phyloP scores from a whole-genome alignment of 2,797 vertebrate species.

The Dipus sagitta region DNA sequence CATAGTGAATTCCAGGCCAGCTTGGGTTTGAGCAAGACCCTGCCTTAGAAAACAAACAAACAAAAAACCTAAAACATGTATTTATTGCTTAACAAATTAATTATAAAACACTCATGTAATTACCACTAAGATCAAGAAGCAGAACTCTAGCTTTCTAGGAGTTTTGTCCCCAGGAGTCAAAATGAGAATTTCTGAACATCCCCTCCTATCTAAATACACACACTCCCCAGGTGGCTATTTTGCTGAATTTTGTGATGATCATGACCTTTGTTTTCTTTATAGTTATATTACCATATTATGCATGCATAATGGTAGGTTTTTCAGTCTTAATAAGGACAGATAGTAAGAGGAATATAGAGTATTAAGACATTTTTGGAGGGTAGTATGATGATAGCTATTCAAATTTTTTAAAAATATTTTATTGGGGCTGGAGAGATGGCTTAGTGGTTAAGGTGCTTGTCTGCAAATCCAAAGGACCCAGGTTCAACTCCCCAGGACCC shows the following conservation, averaged over 20 bases:
- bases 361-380: constrained; percentile 17
- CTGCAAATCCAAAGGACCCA: too few relatives aligned
- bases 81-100: constrained; percentile 8
- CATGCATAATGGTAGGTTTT: not conserved
- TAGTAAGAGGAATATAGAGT: not conserved
- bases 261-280: constrained; percentile 19
- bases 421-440: too few relatives aligned
- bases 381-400: not conserved
- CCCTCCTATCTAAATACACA: not conserved
- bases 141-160: not conserved
- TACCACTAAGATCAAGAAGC: not conserved
- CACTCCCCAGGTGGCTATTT: not conserved
- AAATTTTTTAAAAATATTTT: not conserved
- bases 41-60: too few relatives aligned
- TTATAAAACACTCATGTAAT: constrained; percentile 7
- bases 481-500: too few relatives aligned
- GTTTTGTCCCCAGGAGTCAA: not conserved
- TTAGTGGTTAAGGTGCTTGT: too few relatives aligned
- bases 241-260: constrained; percentile 14
- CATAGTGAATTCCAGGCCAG: too few relatives aligned
- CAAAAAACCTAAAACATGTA: not conserved
- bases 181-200: not conserved
- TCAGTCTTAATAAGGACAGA: constrained; percentile 13
- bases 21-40: too few relatives aligned
- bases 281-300: not conserved